Base-by-base conservation (phyloP, 1,140 invertebrate species). In the Heliconius eleuchia region DNA sequence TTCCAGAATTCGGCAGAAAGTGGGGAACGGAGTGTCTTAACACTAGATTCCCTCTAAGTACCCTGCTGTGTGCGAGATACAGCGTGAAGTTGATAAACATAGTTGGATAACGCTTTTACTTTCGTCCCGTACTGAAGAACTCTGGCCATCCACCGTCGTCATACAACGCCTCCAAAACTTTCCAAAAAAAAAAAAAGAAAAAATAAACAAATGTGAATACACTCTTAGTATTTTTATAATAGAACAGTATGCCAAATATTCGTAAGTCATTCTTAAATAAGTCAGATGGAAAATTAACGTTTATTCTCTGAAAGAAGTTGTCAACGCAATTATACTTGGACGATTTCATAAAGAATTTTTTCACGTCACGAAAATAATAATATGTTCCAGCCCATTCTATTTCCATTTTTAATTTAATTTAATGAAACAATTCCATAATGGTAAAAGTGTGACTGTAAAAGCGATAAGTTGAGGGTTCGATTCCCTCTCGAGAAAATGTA, bases 221-320 rank as follows among this genome's bases (percentile, higher is more conserved):
- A 30, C 52, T 73, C 74, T 77, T 80, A 66, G 37, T 30, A 74
- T 66, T 76, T 72, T 34, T 72, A 39, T 73, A 77, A 81, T 81
- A 77, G 76, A 76, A 74, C 73, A 74, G 27, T 57, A 74, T 74
- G 30, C 55, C 73, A 37, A 74, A 74, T 74, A 55, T 74, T 74
- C 52, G 30, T 74, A 74, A 74, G 73, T 74, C 80, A 76, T 81
- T 83, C 79, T 75, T 81, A 78, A 79, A 76, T 76, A 76, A 39
- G 23, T 78, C 74, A 75, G 71, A 39, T 76, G 80, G 82, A 81
- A 83, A 83, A 82, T 81, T 76, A 42, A 57, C 52, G 73, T 74
- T 74, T 55, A 37, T 57, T n/a, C 73, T 74, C 52, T 74, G 55
- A 74, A 74, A 74, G 52, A 27, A 74, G 55, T 76, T 80, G 70